Base-by-base conservation (phyloP, 2,797 vertebrate species). In the Sebastes trivittatus region DNA sequence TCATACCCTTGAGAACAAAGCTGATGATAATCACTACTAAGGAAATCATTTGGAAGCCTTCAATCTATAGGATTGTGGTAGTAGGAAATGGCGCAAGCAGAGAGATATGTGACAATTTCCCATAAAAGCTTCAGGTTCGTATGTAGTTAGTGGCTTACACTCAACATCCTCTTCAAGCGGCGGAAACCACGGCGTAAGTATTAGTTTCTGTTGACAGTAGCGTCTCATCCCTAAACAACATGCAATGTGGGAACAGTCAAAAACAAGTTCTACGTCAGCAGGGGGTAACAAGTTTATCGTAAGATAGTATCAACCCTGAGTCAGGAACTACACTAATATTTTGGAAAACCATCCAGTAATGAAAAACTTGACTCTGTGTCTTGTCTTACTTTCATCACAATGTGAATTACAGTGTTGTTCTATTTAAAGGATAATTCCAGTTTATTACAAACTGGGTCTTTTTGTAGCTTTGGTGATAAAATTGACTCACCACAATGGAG, bases 171-270 rank as follows among this genome's bases (percentile, higher is more conserved):
- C 82, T 82, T 87, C 65, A 84, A 72, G 84, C 77, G 76, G 76
- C 77, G 25, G 75, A 87, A 92, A 92, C 93, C 91, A 62, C 89
- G 2, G 11, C 7, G 4, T 91, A 91, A 93, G 87, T 88, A 87
- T 88, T 89, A 89, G 86, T 84, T 90, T 88, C 86, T 80, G 73
- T 85, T 88, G 80, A 89, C 66, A 77, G 78, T 80, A 77, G 67
- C 65, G 20, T 87, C 78, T 85, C 72, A 69, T 88, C 85, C 82
- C 36, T 7, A 80, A 86, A 86, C 78, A 88, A 83, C 88, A 89
- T 88, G 82, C 73, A 38, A 84, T 87, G 79, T 83, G 82, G 87
- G 75, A 82, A 76, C 11, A 27, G 77, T 72, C 66, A 85, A 69
- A 90, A 92, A 89, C 84, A 89, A 86, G 82, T 55, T 75, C 46